Conservation (phyloP, 2,113 vertebrate genomes). For the Sylvietta virens region DNA sequence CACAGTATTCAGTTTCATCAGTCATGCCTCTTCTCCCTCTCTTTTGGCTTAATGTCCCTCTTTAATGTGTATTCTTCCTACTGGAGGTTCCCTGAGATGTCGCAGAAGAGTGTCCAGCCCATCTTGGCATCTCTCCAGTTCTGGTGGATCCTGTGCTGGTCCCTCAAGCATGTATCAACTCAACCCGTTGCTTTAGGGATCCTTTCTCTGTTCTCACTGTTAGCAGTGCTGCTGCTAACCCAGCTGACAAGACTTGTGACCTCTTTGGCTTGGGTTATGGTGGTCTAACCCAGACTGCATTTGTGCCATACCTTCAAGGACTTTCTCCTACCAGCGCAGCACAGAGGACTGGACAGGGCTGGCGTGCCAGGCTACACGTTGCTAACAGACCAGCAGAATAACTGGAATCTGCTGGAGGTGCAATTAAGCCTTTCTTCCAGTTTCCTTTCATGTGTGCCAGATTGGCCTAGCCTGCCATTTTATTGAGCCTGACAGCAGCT, state of each 20-base stretch:
- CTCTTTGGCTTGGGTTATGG: not conserved
- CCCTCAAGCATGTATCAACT: not conserved
- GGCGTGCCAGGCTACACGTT: not conserved
- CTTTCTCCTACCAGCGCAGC: not conserved
- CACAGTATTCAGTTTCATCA: not conserved
- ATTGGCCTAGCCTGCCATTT: constrained; percentile 67
- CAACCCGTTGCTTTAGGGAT: not conserved
- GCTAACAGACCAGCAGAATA: constrained; percentile 56
- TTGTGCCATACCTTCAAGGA: not conserved
- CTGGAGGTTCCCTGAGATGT: not conserved
- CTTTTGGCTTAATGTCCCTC: not conserved
- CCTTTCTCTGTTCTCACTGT: not conserved
- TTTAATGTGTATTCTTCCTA: not conserved
- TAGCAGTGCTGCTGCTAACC: not conserved
- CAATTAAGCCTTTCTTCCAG: constrained; percentile 66
- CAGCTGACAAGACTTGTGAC: not conserved
- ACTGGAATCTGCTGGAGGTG: constrained; percentile 64
- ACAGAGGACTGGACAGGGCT: not conserved
- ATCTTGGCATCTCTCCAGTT: not conserved
- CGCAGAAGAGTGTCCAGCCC: not conserved
- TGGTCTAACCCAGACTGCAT: not conserved
- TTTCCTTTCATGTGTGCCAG: constrained; percentile 67
- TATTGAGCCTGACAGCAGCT: constrained; percentile 68
- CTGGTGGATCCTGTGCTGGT: not conserved
- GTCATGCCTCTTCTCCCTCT: not conserved